Base-by-base conservation (phyloP, 2,113 vertebrate genomes). In the Corydoras sp. region DNA sequence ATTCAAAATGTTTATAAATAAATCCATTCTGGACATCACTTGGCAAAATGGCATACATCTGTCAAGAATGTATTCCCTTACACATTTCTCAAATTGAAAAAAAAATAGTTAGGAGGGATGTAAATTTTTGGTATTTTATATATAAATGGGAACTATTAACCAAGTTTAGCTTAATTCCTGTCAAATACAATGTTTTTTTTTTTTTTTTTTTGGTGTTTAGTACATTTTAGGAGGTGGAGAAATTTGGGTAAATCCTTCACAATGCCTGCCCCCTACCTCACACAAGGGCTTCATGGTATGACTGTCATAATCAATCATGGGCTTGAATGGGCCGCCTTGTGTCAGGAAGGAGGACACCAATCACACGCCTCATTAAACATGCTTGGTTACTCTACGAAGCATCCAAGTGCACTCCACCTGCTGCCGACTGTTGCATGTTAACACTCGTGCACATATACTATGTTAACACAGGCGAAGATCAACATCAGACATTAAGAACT, bases 341-440 rank as follows among this genome's bases (percentile, higher is more conserved):
- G 85, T 84, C 32, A 32, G 72, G 82, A 88, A 84, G 88, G 88
- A 86, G 89, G 88, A 81, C 81, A 84, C 85, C 85, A 86, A 91
- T 92, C 89, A 90, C 84, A 87, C 82, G 88, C 85, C 87, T 89
- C 90, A 90, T 91, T 89, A 90, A 77, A 83, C 88, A 81, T 79
- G 89, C 89, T 90, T 91, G 89, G 88, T 86, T 85, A 86, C 88
- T 89, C 86, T 79, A 81, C 76, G 85, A 65, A 62, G 30, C 74
- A 79, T 78, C 73, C 79, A 82, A 74, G 82, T 86, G 84, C 83
- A 88, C 82, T 82, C 81, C 60, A 83, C 83, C 86, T 87, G 86
- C 87, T 88, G 86, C 87, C 81, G 83, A 83, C 82, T 84, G 82
- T 49, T 56, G 50, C 12, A 5, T 48, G 18, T 5, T 32, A 61